These are phyloP conservation scores for Eulemur mongoz DNA, from an alignment of 2,797 vertebrate genomes.

Conservation along the genomic window DNA sequence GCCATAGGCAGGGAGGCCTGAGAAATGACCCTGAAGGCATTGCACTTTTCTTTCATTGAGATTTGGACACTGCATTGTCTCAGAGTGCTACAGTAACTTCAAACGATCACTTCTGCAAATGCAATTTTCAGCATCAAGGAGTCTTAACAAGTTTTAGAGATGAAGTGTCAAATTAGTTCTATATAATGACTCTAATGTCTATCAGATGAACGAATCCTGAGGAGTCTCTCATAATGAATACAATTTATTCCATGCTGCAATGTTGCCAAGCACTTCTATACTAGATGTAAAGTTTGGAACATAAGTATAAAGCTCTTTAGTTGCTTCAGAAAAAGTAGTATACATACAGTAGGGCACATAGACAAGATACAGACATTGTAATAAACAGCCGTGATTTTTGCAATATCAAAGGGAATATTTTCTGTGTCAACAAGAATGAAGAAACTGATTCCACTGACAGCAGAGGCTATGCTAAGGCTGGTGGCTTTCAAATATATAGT, in stretches of 20 bases:
- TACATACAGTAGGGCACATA: neutral
- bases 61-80: neutral
- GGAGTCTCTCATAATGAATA: neutral
- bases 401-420: conserved; percentile 40
- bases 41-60: neutral
- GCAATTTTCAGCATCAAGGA: conserved; percentile 45
- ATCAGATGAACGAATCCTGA: conserved; percentile 43
- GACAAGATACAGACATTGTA: conserved; percentile 16
- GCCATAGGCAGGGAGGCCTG: neutral
- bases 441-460: conserved; percentile 46
- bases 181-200: conserved; percentile 15
- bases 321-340: neutral
- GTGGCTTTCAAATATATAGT: conserved; percentile 52
- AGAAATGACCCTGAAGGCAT: neutral
- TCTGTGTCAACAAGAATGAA: conserved; percentile 32
- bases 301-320: neutral
- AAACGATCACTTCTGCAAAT: conserved; percentile 24
- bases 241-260: neutral
- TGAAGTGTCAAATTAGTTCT: conserved; percentile 32
- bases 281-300: neutral
- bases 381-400: conserved; percentile 35
- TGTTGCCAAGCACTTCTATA: neutral
- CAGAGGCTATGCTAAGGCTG: conserved; percentile 44
- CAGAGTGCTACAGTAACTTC: neutral
- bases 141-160: conserved; percentile 38